These are phyloP conservation scores for Eupristina koningsbergeri DNA, from an alignment of 1,140 invertebrate species.

Conservation along the genomic window DNA sequence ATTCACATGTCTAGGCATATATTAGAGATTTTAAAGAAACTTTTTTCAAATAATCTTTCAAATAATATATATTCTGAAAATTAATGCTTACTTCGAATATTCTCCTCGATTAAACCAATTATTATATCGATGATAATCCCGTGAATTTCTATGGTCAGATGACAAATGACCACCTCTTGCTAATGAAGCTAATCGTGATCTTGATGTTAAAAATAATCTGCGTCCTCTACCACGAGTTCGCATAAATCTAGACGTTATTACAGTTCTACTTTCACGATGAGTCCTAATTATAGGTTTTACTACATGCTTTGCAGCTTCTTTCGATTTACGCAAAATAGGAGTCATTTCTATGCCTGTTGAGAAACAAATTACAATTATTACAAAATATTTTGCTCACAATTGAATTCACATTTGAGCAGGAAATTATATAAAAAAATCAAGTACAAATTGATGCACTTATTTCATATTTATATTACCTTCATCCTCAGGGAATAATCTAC, in stretches of 20 bases:
- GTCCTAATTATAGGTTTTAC: constrained; percentile 70
- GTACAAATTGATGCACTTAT: no score
- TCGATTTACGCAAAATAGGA: constrained; percentile 90
- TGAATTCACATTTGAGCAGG: no score
- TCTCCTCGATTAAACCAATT: constrained; percentile 68
- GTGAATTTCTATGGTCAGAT: constrained; percentile 63
- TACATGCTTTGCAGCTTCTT: constrained; percentile 82
- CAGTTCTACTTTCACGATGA: constrained; percentile 73
- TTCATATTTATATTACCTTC: constrained; percentile 74
- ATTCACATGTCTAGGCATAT: no score
- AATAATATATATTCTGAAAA: no score
- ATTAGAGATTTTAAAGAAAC: no score
- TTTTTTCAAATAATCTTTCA: no score
- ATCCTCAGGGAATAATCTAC: constrained; percentile 94
- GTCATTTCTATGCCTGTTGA: constrained; percentile 85
- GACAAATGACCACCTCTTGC: constrained; percentile 65
- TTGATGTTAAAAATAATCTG: constrained; percentile 68
- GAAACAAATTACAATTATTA: background rate
- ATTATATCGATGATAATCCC: constrained; percentile 67
- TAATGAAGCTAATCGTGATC: constrained; percentile 70
- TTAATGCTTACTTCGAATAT: constrained; percentile 55
- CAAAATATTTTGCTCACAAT: no score
- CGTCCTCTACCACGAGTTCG: constrained; percentile 72
- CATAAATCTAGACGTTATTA: constrained; percentile 72
- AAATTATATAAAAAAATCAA: no score